Conservation (phyloP, 2,888 invertebrate genomes). For the Zelleria hepariella region DNA sequence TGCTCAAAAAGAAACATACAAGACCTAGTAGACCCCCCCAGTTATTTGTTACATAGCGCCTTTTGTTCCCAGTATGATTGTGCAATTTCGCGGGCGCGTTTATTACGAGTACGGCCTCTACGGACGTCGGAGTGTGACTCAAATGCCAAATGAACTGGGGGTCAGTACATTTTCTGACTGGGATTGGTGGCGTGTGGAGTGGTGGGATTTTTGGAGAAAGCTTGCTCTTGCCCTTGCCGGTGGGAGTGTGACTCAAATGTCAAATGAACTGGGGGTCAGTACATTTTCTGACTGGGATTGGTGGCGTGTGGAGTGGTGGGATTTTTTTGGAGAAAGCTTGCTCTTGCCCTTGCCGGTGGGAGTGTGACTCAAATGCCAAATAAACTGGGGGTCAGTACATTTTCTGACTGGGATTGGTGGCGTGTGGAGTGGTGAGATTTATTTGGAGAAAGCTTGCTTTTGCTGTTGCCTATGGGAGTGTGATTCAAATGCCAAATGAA, state of each 20-base stretch:
- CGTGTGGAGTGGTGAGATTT: neutral
- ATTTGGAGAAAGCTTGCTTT: no score
- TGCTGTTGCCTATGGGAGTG: no score
- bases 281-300: neutral
- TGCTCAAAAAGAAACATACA: no score
- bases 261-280: neutral
- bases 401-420: neutral
- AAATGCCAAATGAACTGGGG: neutral
- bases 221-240: no score
- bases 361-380: neutral
- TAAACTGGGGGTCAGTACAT: neutral
- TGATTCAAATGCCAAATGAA: neutral
- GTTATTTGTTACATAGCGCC: neutral
- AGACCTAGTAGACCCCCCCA: neutral
- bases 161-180: neutral
- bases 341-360: no score
- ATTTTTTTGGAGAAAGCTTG: no score
- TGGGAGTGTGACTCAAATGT: neutral
- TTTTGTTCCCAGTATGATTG: constrained; percentile 16
- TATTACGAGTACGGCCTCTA: neutral
- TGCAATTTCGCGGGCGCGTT: constrained; percentile 13
- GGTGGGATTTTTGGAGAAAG: no score
- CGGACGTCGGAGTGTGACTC: neutral
- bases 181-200: neutral
- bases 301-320: neutral